phyloP scores from a whole-genome alignment of 2,797 vertebrate genomes.

The Sebastes hopkinsi region DNA sequence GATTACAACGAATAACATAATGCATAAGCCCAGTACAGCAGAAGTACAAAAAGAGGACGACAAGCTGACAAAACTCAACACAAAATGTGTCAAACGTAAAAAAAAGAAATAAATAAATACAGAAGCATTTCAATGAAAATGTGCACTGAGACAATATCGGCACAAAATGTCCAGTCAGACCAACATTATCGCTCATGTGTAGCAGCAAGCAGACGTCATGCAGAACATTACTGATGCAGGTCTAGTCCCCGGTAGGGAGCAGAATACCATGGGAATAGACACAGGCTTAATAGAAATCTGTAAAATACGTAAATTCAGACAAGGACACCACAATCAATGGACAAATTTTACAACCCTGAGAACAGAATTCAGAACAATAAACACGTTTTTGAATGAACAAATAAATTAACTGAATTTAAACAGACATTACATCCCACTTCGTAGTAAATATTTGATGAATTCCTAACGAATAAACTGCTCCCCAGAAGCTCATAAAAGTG shows the following conservation, averaged over 20 bases:
- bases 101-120: background rate
- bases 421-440: constrained; percentile 8
- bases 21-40: constrained; percentile 24
- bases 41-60: constrained; percentile 38
- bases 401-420: constrained; percentile 19
- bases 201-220: constrained; percentile 78
- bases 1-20: constrained; percentile 34
- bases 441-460: background rate
- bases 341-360: constrained; percentile 52
- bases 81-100: constrained; percentile 29
- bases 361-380: constrained; percentile 33
- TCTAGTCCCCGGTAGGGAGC: constrained; percentile 71
- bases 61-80: constrained; percentile 57
- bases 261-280: constrained; percentile 80
- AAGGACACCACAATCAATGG: constrained; percentile 77
- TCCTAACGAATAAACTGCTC: constrained; percentile 5
- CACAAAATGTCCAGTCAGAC: constrained; percentile 41
- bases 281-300: constrained; percentile 58
- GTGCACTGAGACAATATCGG: constrained; percentile 39
- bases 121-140: constrained; percentile 55
- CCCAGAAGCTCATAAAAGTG: background rate
- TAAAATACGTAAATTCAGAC: constrained; percentile 66
- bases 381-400: constrained; percentile 33
- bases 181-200: constrained; percentile 51
- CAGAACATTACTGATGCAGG: constrained; percentile 74